A percentile compares a stretch with the other conserved stretches of the same genome.
Conservation (phyloP, 2,113 vertebrate genomes). For the Crotalus viridis region DNA sequence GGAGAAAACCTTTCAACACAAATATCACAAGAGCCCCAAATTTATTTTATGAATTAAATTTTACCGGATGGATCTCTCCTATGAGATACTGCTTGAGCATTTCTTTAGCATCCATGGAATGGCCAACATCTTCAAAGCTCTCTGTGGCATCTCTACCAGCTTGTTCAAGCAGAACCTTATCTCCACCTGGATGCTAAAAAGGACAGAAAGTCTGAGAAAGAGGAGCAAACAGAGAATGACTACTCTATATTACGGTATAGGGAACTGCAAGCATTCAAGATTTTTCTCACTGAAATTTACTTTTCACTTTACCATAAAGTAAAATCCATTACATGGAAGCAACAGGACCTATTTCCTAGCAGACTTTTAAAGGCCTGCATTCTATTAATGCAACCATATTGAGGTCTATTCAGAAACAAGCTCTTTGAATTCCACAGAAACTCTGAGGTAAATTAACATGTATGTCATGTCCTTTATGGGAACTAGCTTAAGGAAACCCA, state of each 20-base stretch:
- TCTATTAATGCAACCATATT: no score
- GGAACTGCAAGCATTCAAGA: rapidly evolving
- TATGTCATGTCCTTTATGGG: not conserved
- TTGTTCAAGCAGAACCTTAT: constrained; percentile 91
- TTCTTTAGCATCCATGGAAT: constrained; percentile 89
- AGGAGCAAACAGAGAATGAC: not conserved
- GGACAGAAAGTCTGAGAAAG: not conserved
- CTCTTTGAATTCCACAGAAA: not conserved
- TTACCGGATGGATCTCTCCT: constrained; percentile 89
- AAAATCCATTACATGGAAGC: not conserved
- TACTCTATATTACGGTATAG: not conserved
- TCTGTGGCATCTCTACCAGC: constrained; percentile 89
- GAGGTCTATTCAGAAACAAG: not conserved
- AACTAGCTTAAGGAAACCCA: not conserved
- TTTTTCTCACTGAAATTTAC: not conserved
- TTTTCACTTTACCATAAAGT: not conserved
- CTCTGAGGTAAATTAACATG: not conserved
- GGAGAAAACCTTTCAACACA: no score
- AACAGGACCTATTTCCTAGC: not conserved
- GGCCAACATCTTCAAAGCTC: constrained; percentile 94
- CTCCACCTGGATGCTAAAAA: constrained; percentile 91
- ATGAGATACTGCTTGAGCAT: constrained; percentile 91
- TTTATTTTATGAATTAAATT: constrained; percentile 13
- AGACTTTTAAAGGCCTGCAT: not conserved
- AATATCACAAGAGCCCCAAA: not conserved